Conservation (phyloP, 37 sponge, comb jelly and placozoan genomes). For the Oopsacas minuta region DNA sequence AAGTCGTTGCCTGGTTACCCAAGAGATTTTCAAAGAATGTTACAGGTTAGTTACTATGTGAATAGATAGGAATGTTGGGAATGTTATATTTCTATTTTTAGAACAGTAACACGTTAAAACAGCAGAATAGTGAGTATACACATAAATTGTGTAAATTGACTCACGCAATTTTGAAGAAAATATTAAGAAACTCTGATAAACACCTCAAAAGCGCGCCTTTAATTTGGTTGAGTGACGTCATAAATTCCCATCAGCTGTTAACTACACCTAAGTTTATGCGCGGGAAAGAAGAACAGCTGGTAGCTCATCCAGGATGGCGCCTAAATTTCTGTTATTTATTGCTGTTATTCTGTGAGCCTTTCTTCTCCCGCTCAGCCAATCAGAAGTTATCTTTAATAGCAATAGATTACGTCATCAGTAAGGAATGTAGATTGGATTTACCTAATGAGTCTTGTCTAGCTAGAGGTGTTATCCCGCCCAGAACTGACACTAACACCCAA, state of each 20-base stretch:
- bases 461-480: conserved; percentile 27
- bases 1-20: conserved; percentile 2
- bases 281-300: background rate
- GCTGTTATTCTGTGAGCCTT: conserved; percentile 53
- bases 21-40: background rate
- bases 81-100: background rate
- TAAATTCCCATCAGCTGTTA: background rate
- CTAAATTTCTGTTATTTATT: conserved; percentile 68
- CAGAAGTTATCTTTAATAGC: conserved; percentile 41
- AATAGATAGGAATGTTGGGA: background rate
- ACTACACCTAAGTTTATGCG: background rate
- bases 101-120: background rate
- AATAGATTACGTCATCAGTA: conserved; percentile 34
- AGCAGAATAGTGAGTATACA: conserved; percentile 9
- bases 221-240: background rate
- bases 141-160: background rate
- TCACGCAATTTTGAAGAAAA: background rate
- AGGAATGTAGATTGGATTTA: conserved; percentile 41
- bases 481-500: background rate
- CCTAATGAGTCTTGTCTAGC: conserved; percentile 57
- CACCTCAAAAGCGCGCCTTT: background rate
- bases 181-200: background rate
- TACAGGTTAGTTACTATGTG: background rate
- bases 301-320: background rate
- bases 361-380: conserved; percentile 37